These are phyloP conservation scores for Lindbergichthys nudifrons DNA, from an alignment of 2,797 vertebrate species.

Conservation along the genomic window DNA sequence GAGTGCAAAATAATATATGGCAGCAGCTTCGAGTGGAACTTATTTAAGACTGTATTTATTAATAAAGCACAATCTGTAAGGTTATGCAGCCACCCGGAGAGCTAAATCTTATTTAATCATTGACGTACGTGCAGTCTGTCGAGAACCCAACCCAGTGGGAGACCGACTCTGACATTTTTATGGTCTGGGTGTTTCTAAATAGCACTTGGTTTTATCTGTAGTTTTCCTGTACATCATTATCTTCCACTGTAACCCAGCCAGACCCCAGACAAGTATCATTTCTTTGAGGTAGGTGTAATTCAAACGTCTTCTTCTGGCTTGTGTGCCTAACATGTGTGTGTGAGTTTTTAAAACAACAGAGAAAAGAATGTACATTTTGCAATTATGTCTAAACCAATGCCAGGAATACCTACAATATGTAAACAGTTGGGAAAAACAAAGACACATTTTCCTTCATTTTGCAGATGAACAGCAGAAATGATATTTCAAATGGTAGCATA, in stretches of 20 bases:
- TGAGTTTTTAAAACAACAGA: conserved; percentile 64
- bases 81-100: conserved; percentile 34
- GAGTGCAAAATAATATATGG: background rate
- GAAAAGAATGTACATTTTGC: conserved; percentile 70
- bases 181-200: conserved; percentile 69
- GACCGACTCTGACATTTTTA: conserved; percentile 54
- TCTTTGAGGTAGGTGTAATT: conserved; percentile 77
- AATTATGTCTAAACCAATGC: conserved; percentile 65
- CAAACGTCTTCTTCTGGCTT: conserved; percentile 60
- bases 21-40: conserved; percentile 25
- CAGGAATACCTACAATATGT: conserved; percentile 50
- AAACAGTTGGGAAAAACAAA: conserved; percentile 55
- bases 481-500: conserved; percentile 32
- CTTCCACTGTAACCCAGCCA: conserved; percentile 55
- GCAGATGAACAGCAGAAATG: conserved; percentile 37
- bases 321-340: conserved; percentile 38
- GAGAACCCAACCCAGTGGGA: conserved; percentile 54
- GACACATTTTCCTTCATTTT: conserved; percentile 34
- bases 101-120: conserved; percentile 54
- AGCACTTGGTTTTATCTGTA: conserved; percentile 69
- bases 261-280: conserved; percentile 71
- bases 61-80: conserved; percentile 45
- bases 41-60: conserved; percentile 37
- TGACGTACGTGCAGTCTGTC: conserved; percentile 54
- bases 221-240: conserved; percentile 73